phyloP scores from a whole-genome alignment of 2,113 vertebrate genomes.

The Phainopepla nitens region DNA sequence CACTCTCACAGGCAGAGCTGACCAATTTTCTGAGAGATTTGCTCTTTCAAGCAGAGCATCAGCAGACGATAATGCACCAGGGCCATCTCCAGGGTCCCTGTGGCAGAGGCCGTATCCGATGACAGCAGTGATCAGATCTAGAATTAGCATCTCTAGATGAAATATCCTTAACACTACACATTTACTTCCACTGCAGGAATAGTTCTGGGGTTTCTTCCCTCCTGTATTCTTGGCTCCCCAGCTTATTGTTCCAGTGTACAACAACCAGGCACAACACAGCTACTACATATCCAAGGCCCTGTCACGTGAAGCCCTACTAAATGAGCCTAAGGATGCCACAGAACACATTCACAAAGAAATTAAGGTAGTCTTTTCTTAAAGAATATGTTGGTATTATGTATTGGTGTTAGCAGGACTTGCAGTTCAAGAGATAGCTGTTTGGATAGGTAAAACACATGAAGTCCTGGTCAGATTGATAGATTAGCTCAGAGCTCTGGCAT shows the following conservation, averaged over 20 bases:
- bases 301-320: neutral
- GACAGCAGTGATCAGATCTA: neutral
- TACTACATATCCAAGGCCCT: neutral
- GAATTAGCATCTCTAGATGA: neutral
- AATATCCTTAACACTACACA: neutral
- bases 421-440: constrained; percentile 34
- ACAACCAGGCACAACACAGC: neutral
- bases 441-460: constrained; percentile 48
- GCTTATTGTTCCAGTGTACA: neutral
- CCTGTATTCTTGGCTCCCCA: neutral
- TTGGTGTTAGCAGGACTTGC: neutral
- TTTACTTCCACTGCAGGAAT: neutral
- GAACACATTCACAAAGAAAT: neutral
- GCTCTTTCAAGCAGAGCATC: neutral
- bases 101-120: neutral
- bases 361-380: neutral
- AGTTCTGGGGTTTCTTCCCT: neutral
- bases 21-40: neutral
- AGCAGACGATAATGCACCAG: neutral
- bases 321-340: neutral
- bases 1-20: neutral
- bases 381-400: neutral
- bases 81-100: neutral
- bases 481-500: constrained; percentile 68
- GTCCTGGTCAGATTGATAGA: constrained; percentile 65